These are phyloP conservation scores for Camponotus vicinus DNA, from an alignment of 1,140 invertebrate genomes.

Conservation along the genomic window DNA sequence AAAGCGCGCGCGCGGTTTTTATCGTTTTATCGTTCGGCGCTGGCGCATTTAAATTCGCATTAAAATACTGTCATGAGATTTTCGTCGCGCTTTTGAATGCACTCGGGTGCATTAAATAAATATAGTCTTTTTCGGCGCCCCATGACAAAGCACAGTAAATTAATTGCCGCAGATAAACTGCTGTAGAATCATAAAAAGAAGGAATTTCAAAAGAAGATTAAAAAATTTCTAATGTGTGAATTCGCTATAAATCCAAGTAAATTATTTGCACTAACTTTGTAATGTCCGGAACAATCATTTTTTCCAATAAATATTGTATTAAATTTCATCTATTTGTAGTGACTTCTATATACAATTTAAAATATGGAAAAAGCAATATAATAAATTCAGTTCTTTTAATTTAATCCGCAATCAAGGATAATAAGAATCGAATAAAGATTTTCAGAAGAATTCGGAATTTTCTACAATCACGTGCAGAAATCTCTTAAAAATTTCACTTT, in stretches of 20 bases:
- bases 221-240: neutral
- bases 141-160: conserved; percentile 13
- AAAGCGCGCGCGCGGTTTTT: conserved; percentile 33
- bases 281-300: neutral
- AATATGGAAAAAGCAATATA: neutral
- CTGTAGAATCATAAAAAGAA: neutral
- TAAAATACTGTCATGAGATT: conserved; percentile 57
- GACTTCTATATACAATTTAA: neutral
- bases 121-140: neutral
- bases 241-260: neutral
- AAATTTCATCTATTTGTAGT: neutral
- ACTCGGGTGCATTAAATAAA: conserved; percentile 37
- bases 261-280: neutral
- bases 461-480: neutral
- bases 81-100: conserved; percentile 32
- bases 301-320: neutral
- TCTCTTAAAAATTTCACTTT: neutral
- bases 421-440: neutral
- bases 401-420: neutral
- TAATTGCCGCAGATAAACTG: neutral
- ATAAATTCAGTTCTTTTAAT: neutral
- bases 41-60: conserved; percentile 50
- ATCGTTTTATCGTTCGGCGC: conserved; percentile 34
- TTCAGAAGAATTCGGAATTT: neutral
- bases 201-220: conserved; percentile 8